Base-by-base conservation (phyloP, 2,888 invertebrate genomes). In the Tortrix viridana region DNA sequence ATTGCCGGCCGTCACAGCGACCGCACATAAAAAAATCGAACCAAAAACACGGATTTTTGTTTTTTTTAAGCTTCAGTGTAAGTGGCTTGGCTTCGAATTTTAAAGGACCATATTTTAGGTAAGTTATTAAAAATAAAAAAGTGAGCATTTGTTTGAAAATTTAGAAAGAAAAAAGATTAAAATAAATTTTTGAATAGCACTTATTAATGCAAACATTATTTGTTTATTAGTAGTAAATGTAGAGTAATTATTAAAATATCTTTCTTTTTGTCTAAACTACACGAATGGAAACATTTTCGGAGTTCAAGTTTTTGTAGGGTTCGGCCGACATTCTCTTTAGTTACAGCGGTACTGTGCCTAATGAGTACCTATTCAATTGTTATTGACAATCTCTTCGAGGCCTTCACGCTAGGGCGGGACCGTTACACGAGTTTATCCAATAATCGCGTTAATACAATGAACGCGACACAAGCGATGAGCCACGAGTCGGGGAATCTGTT, bases 1-100 rank as follows among this genome's bases (percentile, higher is more conserved):
- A 85, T 88, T 82, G 86, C 85, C 81, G 84, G 77, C 86, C 77
- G 87, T 85, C 88, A 81, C 78, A 81, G 79, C 85, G 88, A 76
- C 77, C 86, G 82, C 85, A 88, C 84, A 84, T 79, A 73, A 72
- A 78, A 74, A 74, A 73, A 76, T 74, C 66, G 77, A 77, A 74
- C 71, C 79, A 75, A 64, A 72, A 53, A 63, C 63, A 58, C 63
- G 63, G 63, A 63, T 43, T 63, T 48, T 62, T 46, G 61, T 76
- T 74, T 82, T 82, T 79, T 80, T 72, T 71, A 70, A 70, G 67
- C 79, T 75, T 60, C 69, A 67, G 89, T 90, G 91, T 80, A 75
- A 84, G 90, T 90, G 89, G 41, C 73, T 84, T 80, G 68, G 71
- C 76, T 73, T 69, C 67, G 70, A 70, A 69, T 73, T 77, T 76